Base-by-base conservation (phyloP, 2,113 vertebrate species). In the Motacilla tschutschensis region DNA sequence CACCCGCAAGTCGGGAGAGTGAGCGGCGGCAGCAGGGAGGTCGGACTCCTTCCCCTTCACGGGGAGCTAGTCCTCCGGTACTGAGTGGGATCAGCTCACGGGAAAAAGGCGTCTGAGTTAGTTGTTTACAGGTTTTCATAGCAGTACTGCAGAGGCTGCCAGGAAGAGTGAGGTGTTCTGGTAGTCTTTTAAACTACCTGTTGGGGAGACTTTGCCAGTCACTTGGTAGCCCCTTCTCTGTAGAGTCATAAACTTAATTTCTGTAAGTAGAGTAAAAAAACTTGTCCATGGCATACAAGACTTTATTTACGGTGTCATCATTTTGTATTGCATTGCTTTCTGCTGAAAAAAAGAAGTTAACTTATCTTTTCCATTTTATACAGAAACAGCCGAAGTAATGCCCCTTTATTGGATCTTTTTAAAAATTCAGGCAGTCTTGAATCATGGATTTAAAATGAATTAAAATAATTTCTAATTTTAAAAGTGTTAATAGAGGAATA, bases 251-350 rank as follows among this genome's bases (percentile, higher is more conserved):
- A 57, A 8, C 41, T 8, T 58, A 5, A 4, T 69, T n/a, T 65
- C 26, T 51, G 15, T 16, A 38, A 57, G 44, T 3, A 14, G 21
- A 25, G 22, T 15, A 12, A 14, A 10, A 38, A n/a, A 36, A n/a
- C 1, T 5, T n/a, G 2, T 35, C 17, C 1, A 0, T 13, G 14
- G 9, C 8, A 7, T 47, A 10, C 29, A 50, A 7, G 20, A 12
- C 5, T 36, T 36, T 2, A 3, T 35, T 9, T 14, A 3, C 17
- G 0, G 0, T 41, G 3, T 29, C 2, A 5, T 65, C 3, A 1
- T 47, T 50, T 35, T 54, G 11, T 31, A 9, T 48, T 51, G 5
- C 16, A 1, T 57, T 54, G 17, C 14, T 73, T 79, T 58, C 17
- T 67, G 16, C 15, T 60, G 4, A 19, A 17, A 38, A 33, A 35